phyloP scores from a whole-genome alignment of 2,797 vertebrate species.

The Spea hammondii region DNA sequence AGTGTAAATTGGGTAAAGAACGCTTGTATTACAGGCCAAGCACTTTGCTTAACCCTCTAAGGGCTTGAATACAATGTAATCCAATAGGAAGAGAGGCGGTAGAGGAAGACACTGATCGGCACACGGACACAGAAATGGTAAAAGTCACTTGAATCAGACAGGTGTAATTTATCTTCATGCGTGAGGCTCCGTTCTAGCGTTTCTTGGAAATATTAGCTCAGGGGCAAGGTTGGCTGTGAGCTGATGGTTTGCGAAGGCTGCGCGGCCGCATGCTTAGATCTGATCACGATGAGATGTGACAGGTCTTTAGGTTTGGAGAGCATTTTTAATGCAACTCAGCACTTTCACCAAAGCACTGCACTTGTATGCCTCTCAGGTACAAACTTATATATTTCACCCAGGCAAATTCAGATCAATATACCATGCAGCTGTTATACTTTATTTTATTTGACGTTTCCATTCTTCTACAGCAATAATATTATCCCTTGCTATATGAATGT shows the following conservation, averaged over 20 bases:
- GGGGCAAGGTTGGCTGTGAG: slow-evolving; percentile 3
- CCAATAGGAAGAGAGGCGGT: too few relatives aligned
- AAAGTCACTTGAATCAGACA: not conserved
- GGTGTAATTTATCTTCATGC: slow-evolving; percentile 4
- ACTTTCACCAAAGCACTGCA: slow-evolving; percentile 17
- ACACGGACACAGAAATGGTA: not conserved
- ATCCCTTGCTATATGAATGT: too few relatives aligned
- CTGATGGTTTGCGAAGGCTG: not conserved
- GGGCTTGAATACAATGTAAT: too few relatives aligned
- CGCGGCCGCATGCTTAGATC: not conserved
- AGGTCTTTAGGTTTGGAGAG: slow-evolving; percentile 30
- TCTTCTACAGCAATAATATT: too few relatives aligned
- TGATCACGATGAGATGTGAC: slow-evolving; percentile 22
- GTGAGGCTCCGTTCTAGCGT: not conserved
- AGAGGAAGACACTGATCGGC: too few relatives aligned
- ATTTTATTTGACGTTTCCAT: not conserved
- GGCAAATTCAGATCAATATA: slow-evolving; percentile 25
- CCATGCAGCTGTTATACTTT: not conserved
- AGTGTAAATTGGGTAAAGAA: too few relatives aligned
- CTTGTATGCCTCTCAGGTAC: slow-evolving; percentile 13
- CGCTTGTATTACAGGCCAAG: too few relatives aligned
- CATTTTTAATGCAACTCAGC: slow-evolving; percentile 17
- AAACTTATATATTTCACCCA: slow-evolving; percentile 18
- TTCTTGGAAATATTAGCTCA: not conserved
- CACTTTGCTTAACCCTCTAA: too few relatives aligned